Evolutionary conservation across 1,140 invertebrate genomes (phyloP).

Genomic region (Zaprionus camerounensis): DNA sequence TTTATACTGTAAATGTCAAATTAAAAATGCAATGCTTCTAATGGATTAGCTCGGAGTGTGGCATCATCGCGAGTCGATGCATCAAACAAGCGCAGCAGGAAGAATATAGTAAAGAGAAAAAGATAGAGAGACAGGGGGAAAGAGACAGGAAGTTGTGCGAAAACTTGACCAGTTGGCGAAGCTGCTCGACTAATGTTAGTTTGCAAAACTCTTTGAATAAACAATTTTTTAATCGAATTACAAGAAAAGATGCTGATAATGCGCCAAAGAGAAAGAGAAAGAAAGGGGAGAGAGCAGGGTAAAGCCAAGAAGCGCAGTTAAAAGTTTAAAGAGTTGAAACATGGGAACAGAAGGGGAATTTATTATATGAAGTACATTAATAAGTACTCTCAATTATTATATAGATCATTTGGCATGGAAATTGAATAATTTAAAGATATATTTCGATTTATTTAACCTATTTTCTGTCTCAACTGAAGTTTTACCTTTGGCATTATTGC

Average conservation of each 20-base stretch:
- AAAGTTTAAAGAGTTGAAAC: too few species aligned
- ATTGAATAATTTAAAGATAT: too few species aligned
- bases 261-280: neutral
- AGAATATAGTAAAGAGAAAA: too few species aligned
- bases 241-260: constrained; percentile 25
- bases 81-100: constrained; percentile 45
- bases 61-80: constrained; percentile 58
- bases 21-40: constrained; percentile 80
- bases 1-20: constrained; percentile 79
- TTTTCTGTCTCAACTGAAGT: too few species aligned
- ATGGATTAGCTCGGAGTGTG: constrained; percentile 72
- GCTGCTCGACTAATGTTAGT: constrained; percentile 22
- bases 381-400: too few species aligned
- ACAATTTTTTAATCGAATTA: constrained; percentile 53
- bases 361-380: too few species aligned
- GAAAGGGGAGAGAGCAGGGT: neutral
- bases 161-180: constrained; percentile 5
- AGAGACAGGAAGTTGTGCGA: constrained; percentile 3
- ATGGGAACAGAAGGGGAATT: too few species aligned
- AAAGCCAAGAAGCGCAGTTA: neutral
- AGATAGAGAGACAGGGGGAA: neutral
- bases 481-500: too few species aligned
- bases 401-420: too few species aligned
- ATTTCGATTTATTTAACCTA: too few species aligned
- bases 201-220: constrained; percentile 50